phyloP scores from a whole-genome alignment of 53 echinoderm and acorn worm genomes.

The Echinarachnius parma region DNA sequence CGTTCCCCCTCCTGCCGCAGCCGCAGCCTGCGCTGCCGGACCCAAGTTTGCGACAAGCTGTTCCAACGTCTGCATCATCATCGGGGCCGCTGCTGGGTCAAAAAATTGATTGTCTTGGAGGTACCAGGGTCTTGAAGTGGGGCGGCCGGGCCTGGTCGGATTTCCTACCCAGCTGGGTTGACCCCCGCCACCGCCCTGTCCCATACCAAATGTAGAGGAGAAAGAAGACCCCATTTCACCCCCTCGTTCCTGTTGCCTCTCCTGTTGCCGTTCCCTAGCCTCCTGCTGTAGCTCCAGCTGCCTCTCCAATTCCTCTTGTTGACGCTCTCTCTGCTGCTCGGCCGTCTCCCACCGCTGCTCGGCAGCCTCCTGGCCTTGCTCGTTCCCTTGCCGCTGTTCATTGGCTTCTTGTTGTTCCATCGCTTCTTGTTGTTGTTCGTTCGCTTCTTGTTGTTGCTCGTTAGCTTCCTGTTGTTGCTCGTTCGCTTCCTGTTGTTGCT shows the following conservation, averaged over 20 bases:
- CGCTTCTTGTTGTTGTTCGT: not conserved
- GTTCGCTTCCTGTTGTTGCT: not conserved
- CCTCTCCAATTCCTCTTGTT: not conserved
- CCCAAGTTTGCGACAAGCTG: too few species aligned
- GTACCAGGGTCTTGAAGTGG: too few species aligned
- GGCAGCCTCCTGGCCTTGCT: not conserved
- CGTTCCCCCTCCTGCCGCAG: not conserved
- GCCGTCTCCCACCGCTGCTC: not conserved
- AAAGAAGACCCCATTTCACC: too few species aligned
- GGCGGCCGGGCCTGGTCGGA: too few species aligned
- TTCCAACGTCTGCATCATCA: too few species aligned
- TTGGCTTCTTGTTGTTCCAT: not conserved
- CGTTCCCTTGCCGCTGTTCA: not conserved
- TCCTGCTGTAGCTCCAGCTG: not conserved
- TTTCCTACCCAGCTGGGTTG: too few species aligned
- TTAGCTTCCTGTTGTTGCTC: constrained; percentile 1
- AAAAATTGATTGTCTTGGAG: too few species aligned
- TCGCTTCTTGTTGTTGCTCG: not conserved
- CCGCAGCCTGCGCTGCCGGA: not conserved
- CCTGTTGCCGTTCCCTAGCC: not conserved
- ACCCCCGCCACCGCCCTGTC: too few species aligned
- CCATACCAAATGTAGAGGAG: too few species aligned
- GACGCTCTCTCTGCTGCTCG: not conserved
- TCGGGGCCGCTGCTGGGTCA: too few species aligned
- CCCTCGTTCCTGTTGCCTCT: constrained; percentile 6